Base-by-base conservation (phyloP, 2,888 invertebrate species). In the Gonocerus acuteangulatus region DNA sequence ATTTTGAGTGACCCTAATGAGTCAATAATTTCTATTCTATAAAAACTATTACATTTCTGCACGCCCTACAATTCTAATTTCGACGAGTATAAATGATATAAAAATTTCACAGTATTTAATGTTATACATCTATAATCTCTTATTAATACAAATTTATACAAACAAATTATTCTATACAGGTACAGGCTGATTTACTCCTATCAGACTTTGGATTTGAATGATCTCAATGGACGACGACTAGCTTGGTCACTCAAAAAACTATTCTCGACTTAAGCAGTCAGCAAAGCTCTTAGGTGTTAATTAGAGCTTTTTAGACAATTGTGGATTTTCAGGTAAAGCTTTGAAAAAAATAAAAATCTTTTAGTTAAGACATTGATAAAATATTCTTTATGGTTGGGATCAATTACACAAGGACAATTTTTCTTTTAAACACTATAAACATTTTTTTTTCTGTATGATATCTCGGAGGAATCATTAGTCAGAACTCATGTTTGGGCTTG, bases 101-200 rank as follows among this genome's bases (percentile, higher is more conserved):
- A 54, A 51, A 54, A 42, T 39, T 42, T 42, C 15, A 18, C 34
- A 32, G 21, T 18, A 18, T 23, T 22, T n/a, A 21, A 34, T 15
- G 21, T 6, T 22, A 22, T 54, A 54, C 22, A 23, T 34, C 54
- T 54, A 54, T n/a, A 42, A 39, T 7, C 42, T 42, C 54, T 54
- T 39, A 15, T 34, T 19, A 22, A 11, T 54, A 54, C 23, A 54
- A 54, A 54, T 54, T 54, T 54, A 54, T 39, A 32, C 32, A 54
- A 54, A 54, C 39, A 54, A 54, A 54, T 39, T 39, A 54, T 15
- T 36, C 54, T 54, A 54, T 54, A 54, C 54, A 54, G 54, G 54
- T 54, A 54, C 54, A 54, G 39, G 19, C 54, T 54, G 54, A 54
- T 54, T 52, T 42, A 54, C 19, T 21, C 42, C 54, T 54, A 54